Conservation (phyloP, 2,113 vertebrate genomes). For the Fulmarus glacialis region DNA sequence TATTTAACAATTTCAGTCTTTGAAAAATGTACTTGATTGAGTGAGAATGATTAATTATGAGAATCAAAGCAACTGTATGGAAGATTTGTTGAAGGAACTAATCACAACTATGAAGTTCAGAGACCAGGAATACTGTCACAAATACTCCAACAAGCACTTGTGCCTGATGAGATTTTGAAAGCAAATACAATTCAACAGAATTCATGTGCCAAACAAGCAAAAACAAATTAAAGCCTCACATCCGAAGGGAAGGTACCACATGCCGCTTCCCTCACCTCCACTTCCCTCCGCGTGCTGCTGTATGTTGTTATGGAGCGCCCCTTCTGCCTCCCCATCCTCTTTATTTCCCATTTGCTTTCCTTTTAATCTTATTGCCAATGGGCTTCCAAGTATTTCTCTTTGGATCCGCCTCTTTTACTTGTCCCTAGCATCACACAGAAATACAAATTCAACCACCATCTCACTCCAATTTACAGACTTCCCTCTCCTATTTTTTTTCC, state of each 20-base stretch:
- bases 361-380: background rate
- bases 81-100: conserved; percentile 24
- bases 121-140: background rate
- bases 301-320: fast-evolving
- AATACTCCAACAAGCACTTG: background rate
- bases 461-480: background rate
- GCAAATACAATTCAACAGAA: background rate
- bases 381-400: background rate
- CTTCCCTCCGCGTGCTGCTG: background rate
- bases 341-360: background rate
- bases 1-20: background rate
- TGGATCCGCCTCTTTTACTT: background rate
- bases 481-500: background rate
- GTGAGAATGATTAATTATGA: conserved; percentile 17
- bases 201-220: background rate
- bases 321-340: background rate
- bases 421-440: background rate
- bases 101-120: conserved; percentile 5
- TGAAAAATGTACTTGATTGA: conserved; percentile 12
- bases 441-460: background rate
- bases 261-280: background rate
- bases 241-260: background rate
- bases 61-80: conserved; percentile 18
- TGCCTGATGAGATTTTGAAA: background rate
- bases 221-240: background rate